Conservation (phyloP, 2,797 vertebrate genomes). For the Aldrovandia affinis region DNA sequence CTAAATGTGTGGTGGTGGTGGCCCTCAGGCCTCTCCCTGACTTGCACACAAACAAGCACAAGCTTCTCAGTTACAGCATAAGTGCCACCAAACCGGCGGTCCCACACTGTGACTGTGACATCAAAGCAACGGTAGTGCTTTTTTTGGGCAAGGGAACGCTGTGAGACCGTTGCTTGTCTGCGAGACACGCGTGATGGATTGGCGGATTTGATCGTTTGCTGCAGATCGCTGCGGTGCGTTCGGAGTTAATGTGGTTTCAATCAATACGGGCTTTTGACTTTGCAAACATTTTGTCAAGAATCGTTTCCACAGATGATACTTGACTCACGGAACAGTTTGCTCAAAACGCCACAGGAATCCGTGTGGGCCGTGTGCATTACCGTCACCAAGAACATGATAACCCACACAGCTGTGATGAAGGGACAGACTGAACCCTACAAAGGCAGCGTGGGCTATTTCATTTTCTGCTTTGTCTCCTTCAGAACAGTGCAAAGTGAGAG, state of each 20-base stretch:
- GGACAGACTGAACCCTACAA: neutral
- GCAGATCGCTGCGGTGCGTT: neutral
- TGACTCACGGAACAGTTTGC: neutral
- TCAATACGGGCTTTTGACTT: neutral
- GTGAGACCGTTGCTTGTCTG: neutral
- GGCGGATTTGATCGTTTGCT: neutral
- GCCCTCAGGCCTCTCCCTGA: neutral
- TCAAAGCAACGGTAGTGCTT: neutral
- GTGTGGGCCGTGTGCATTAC: neutral
- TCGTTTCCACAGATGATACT: neutral
- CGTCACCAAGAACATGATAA: neutral
- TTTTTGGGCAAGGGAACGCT: neutral
- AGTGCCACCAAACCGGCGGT: neutral
- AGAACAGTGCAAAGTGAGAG: neutral
- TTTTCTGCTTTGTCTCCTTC: neutral
- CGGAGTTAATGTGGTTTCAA: neutral
- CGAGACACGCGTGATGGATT: neutral
- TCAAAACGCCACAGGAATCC: neutral
- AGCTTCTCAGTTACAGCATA: neutral
- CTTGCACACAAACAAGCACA: too few species aligned
- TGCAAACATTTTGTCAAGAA: neutral
- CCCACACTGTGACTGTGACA: neutral
- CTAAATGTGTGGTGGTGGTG: neutral
- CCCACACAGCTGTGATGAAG: neutral
- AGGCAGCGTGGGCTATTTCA: neutral